Base-by-base conservation (phyloP, 2,797 vertebrate genomes). In the Monodelphis domestica region DNA sequence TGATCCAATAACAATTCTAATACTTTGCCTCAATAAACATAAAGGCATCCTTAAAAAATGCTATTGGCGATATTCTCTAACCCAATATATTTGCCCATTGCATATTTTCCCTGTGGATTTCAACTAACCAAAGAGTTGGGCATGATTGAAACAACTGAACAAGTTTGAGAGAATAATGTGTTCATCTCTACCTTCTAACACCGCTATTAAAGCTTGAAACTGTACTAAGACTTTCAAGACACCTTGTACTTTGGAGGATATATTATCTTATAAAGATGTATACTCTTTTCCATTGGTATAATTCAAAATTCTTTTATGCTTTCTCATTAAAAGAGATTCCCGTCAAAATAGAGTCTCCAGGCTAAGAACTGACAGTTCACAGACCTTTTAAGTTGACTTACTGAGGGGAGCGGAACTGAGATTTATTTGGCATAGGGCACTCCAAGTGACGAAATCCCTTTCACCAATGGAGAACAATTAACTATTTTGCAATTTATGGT, bases 51-150 rank as follows among this genome's bases (percentile, higher is more conserved):
- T 78, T 78, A 45, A 78, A 78, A 45, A 12, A 92, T 92, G 55
- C 54, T n/a, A 57, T 45, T 91, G 87, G 3, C 56, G 59, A 54
- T 30, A 53, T 54, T 94, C 45, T 92, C 93, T 93, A 51, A 56
- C 10, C 53, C 12, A 78, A 91, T 24, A 53, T 9, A 89, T 94
- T 93, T 96, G 26, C 28, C 26, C 52, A 9, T 87, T 90, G 88
- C 54, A 94, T 50, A 91, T n/a, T 92, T 91, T 91, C n/a, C 93
- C 21, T 87, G 45, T 88, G 29, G 9, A 78, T 78, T 78, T 45
- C 63, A 93, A 91, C 63, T 93, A 95, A 54, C 91, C 54, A 78
- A 59, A 92, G 54, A 28, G 92, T 94, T 96, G n/a, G n/a, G n/a
- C n/a, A n/a, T n/a, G n/a, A n/a, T n/a, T n/a, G n/a, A n/a, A n/a